A percentile compares a stretch with the other conserved stretches of the same genome.
Conservation (phyloP, 37 sponge, comb jelly and placozoan genomes). For the Oopsacas minuta region DNA sequence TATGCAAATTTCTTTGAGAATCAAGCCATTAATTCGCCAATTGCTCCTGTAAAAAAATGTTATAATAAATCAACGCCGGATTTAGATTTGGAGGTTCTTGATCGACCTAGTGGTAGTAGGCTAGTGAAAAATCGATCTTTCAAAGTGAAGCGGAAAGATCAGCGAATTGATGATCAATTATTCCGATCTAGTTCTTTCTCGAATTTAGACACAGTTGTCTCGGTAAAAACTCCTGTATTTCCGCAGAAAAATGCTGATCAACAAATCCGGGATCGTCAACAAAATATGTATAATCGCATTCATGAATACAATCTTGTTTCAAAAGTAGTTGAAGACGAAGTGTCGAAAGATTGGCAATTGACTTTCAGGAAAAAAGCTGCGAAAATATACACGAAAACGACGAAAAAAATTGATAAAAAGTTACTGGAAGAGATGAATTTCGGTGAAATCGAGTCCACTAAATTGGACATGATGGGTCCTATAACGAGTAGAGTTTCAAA, state of each 20-base stretch:
- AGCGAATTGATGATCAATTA: neutral
- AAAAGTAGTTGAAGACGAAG: neutral
- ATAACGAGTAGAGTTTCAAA: neutral
- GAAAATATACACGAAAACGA: neutral
- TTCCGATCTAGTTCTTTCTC: neutral
- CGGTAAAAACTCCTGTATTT: neutral
- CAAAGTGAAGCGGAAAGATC: neutral
- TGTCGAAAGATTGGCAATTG: neutral
- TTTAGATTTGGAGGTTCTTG: neutral
- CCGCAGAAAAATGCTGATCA: neutral
- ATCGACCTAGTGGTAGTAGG: neutral
- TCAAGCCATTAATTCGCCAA: neutral
- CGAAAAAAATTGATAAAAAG: neutral
- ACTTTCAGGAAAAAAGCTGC: neutral
- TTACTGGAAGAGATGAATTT: neutral
- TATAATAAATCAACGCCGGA: neutral
- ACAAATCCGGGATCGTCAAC: slow-evolving; percentile 4
- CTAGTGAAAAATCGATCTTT: neutral
- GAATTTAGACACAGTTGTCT: neutral
- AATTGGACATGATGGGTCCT: neutral
- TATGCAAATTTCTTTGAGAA: neutral
- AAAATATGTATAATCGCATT: slow-evolving; percentile 4
- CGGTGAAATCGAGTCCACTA: neutral
- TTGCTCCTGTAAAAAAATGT: neutral
- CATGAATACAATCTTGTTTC: slow-evolving; percentile 6